phyloP scores from a whole-genome alignment of 2,888 invertebrate genomes.

The Tryphoninae sp. region DNA sequence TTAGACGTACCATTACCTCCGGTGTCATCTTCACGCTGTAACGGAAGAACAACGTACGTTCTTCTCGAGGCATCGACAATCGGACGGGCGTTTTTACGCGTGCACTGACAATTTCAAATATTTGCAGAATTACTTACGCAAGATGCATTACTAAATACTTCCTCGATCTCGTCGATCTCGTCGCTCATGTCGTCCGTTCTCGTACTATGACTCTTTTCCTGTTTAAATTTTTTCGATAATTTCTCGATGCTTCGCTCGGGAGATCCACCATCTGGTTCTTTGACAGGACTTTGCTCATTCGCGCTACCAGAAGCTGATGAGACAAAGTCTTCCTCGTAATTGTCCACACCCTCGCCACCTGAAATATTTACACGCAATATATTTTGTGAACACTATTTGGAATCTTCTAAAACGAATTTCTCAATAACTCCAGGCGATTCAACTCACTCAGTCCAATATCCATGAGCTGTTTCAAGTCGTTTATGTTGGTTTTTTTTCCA shows the following conservation, averaged over 20 bases:
- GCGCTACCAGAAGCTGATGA: slow-evolving; percentile 78
- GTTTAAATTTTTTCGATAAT: slow-evolving; percentile 65
- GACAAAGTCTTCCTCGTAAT: slow-evolving; percentile 78
- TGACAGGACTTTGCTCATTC: slow-evolving; percentile 78
- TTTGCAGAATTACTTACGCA: slow-evolving; percentile 74
- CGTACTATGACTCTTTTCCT: slow-evolving; percentile 72
- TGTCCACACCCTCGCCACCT: slow-evolving; percentile 73
- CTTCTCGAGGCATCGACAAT: neutral
- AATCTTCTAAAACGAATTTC: neutral
- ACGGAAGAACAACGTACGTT: slow-evolving; percentile 53
- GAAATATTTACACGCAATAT: slow-evolving; percentile 43
- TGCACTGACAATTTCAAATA: slow-evolving; percentile 49
- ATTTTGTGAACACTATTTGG: neutral
- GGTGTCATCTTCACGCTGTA: slow-evolving; percentile 75
- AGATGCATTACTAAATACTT: slow-evolving; percentile 77
- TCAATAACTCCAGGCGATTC: neutral
- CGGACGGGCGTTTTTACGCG: neutral
- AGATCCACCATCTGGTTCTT: slow-evolving; percentile 71
- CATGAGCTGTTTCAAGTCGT: slow-evolving; percentile 79
- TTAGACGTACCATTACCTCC: slow-evolving; percentile 76
- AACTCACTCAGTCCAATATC: slow-evolving; percentile 76
- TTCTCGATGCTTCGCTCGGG: slow-evolving; percentile 68
- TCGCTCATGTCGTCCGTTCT: slow-evolving; percentile 78
- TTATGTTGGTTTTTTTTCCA: slow-evolving; percentile 78
- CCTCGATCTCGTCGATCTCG: slow-evolving; percentile 77